Evolutionary conservation across 2,888 invertebrate genomes (phyloP).

Genomic region (Gnatocerus cornutus): DNA sequence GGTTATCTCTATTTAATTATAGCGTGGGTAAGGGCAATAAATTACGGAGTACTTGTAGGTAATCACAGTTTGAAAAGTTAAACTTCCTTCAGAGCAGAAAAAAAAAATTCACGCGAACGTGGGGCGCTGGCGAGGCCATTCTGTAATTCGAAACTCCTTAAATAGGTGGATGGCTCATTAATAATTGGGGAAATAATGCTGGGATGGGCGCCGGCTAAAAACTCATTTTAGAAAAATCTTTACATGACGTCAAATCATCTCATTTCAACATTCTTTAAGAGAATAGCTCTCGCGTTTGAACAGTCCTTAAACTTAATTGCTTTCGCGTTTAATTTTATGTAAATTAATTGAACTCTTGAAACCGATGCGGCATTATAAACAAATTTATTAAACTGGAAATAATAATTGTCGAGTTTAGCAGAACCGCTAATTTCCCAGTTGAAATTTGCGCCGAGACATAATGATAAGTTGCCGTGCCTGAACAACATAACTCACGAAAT

Average conservation of each 20-base stretch:
- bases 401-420: constrained; percentile 31
- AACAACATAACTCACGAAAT: constrained; percentile 51
- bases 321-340: constrained; percentile 22
- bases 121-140: constrained; percentile 1
- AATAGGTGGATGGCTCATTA: constrained; percentile 25
- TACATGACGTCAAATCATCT: background rate
- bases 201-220: constrained; percentile 19
- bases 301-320: constrained; percentile 20
- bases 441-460: constrained; percentile 42
- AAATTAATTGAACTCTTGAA: constrained; percentile 22
- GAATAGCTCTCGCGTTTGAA: background rate
- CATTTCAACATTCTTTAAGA: constrained; percentile 5
- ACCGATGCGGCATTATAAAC: constrained; percentile 23
- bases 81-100: constrained; percentile 15
- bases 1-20: constrained; percentile 28
- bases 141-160: constrained; percentile 26
- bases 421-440: constrained; percentile 51
- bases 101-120: constrained; percentile 19
- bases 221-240: background rate
- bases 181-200: constrained; percentile 26
- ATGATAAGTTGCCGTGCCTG: constrained; percentile 51
- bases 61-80: constrained; percentile 31
- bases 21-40: constrained; percentile 27
- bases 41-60: constrained; percentile 27
- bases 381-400: constrained; percentile 37